Evolutionary conservation across 2,888 invertebrate species (phyloP), one percentile per base, ranked within the genome.

Genomic region (Nymphalis c-album): DNA sequence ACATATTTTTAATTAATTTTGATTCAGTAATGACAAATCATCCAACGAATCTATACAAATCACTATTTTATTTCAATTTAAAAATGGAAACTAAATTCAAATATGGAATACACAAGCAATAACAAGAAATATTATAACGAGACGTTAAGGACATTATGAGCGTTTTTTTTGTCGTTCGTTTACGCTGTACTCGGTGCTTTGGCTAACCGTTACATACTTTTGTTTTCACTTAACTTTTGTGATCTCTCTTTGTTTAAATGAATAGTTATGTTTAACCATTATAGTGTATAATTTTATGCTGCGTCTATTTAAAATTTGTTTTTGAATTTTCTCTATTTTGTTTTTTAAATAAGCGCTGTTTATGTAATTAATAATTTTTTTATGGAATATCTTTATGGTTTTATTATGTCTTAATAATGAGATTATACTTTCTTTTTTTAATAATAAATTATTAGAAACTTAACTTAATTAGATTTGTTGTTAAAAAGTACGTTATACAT

Each of bases 191-290:
- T n/a, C 16, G 17, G 48, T 51, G 53, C 57, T 66, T 55, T 60
- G 58, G 10, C 64, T 60, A 66, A 55, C 55, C n/a, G 57, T 64
- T 58, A 64, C 62, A 72, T 63, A 71, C 71, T 73, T 71, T 74
- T 72, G 63, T 69, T 74, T 74, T 74, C 71, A 74, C 74, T 71
- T 65, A 65, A 65, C 63, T 61, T n/a, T 22, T 58, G 18, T 70
- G 64, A 71, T 71, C 67, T 69, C 67, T 65, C 71, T 71, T 69
- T 67, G 63, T 71, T 69, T 67, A 60, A 51, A 57, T 53, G 51
- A 60, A 69, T 64, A 60, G 48, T 55, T 48, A 35, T 63, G 60
- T 68, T 53, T 40, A 61, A 61, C 17, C 47, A 64, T 64, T 60
- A 63, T 62, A 61, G 48, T 50, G 59, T 50, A 61, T 53, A 61